These are phyloP conservation scores for Melipona quadrifasciata DNA, from an alignment of 1,140 invertebrate genomes.

Conservation along the genomic window DNA sequence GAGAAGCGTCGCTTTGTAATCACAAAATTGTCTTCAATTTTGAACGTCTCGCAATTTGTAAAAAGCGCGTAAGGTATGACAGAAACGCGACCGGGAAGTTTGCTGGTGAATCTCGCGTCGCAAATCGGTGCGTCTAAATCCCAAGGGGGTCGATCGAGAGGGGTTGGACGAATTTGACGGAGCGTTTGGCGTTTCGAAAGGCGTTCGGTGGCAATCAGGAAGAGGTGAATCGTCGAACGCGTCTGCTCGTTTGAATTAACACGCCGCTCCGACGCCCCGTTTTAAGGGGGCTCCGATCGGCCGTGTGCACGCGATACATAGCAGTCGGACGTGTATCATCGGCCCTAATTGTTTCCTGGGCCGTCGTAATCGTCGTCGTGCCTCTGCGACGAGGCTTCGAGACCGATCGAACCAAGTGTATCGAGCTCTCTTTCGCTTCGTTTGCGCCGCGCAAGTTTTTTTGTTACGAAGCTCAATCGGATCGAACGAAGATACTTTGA, in stretches of 20 bases:
- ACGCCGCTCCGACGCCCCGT: not conserved
- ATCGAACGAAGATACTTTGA: too few relatives aligned
- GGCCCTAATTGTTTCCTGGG: constrained; percentile 12
- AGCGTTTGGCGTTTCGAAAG: not conserved
- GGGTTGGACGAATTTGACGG: not conserved
- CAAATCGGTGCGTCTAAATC: not conserved
- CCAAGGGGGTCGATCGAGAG: not conserved
- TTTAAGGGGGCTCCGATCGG: constrained; percentile 1
- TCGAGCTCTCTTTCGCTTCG: too few relatives aligned
- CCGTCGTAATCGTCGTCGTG: not conserved
- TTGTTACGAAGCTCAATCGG: too few relatives aligned
- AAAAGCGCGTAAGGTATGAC: too few relatives aligned
- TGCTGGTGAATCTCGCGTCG: not conserved
- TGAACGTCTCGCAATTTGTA: too few relatives aligned
- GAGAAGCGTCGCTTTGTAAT: too few relatives aligned
- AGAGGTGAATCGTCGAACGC: not conserved
- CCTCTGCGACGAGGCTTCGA: not conserved
- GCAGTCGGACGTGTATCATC: constrained; percentile 32
- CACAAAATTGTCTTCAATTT: too few relatives aligned
- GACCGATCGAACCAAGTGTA: not conserved
- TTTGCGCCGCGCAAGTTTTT: too few relatives aligned
- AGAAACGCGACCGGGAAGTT: not conserved
- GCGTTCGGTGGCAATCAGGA: not conserved
- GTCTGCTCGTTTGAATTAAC: constrained; percentile 1
- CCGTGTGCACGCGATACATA: constrained; percentile 2